phyloP scores from a whole-genome alignment of 1,140 invertebrate genomes.

The Hycleus phaleratus region DNA sequence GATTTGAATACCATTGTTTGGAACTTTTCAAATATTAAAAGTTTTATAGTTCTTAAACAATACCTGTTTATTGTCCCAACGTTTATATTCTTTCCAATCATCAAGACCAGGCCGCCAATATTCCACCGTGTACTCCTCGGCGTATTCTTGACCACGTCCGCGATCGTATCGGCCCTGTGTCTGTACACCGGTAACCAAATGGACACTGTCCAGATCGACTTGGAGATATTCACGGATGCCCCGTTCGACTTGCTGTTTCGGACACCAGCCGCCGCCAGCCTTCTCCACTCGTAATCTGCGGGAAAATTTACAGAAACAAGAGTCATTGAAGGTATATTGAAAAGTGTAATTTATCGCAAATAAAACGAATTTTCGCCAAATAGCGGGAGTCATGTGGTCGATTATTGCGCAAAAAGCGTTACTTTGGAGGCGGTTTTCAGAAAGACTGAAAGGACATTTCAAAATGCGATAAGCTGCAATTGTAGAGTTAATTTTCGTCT shows the following conservation, averaged over 20 bases:
- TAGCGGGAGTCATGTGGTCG: no score
- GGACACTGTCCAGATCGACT: conserved; percentile 59
- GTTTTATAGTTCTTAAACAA: no score
- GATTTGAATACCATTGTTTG: no score
- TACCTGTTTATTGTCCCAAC: conserved; percentile 57
- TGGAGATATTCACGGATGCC: conserved; percentile 67
- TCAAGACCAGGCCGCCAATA: conserved; percentile 59
- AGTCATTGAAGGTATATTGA: no score
- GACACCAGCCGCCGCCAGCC: conserved; percentile 80
- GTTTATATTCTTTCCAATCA: conserved; percentile 57
- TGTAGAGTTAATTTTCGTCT: no score
- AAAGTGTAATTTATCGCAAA: no score
- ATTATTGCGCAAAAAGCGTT: no score
- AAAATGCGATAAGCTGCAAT: no score
- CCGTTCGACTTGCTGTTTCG: conserved; percentile 58
- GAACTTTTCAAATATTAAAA: no score
- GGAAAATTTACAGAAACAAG: conserved; percentile 20
- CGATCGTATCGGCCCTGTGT: conserved; percentile 74
- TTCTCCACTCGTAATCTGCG: conserved; percentile 63
- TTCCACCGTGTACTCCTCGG: conserved; percentile 66
- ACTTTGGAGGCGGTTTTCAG: no score
- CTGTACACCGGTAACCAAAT: conserved; percentile 64
- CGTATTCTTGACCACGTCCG: conserved; percentile 69
- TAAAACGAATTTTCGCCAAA: no score
- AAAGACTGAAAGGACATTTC: no score